Evolutionary conservation across 2,797 vertebrate species (phyloP), one percentile per base, ranked within the genome.

Genomic region (Eulemur mongoz): DNA sequence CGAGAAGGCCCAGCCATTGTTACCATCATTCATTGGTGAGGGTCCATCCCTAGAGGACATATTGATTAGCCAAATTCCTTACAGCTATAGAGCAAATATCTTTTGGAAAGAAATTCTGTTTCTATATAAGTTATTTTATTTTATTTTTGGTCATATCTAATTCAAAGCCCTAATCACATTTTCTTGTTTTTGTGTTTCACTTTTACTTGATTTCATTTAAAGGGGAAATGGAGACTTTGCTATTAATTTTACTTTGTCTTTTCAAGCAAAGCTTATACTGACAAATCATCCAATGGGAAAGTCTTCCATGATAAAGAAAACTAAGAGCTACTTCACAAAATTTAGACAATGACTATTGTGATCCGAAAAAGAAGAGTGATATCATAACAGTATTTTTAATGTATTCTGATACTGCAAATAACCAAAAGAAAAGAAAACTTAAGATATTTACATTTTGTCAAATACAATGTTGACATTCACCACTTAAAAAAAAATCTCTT

Each of bases 291-390:
- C 32, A 90, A 40, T 52, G 27, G 76, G n/a, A 61, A 50, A 45
- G 2, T 27, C 22, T 32, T 88, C 48, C 35, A 72, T 61, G 22
- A 76, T 20, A 59, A 17, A 45, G 27, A 67, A 87, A 84, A 38
- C 3, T 40, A 81, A 85, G 92, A 73, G 32, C 15, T 15, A 40
- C n/a, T 59, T 85, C 10, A 20, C 30, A 61, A 23, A 85, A 15
- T 80, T 70, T 75, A 63, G 15, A 86, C 9, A 45, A 50, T 59
- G 57, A 90, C 50, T 92, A 8, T 82, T 12, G 23, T 73, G n/a
- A 61, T 96, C 30, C 90, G 6, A 79, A 65, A 97, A 83, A 82
- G 63, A 83, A 73, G 23, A 78, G 25, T 59, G 3, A 38, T 81
- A 63, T 48, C 38, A 89, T 2, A 35, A 43, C 12, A 85, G 25